Percentiles rank a stretch among this genome's conserved stretches.
These are phyloP conservation scores for Emydocephalus ijimae DNA, from an alignment of 2,113 vertebrate species.

Conservation along the genomic window DNA sequence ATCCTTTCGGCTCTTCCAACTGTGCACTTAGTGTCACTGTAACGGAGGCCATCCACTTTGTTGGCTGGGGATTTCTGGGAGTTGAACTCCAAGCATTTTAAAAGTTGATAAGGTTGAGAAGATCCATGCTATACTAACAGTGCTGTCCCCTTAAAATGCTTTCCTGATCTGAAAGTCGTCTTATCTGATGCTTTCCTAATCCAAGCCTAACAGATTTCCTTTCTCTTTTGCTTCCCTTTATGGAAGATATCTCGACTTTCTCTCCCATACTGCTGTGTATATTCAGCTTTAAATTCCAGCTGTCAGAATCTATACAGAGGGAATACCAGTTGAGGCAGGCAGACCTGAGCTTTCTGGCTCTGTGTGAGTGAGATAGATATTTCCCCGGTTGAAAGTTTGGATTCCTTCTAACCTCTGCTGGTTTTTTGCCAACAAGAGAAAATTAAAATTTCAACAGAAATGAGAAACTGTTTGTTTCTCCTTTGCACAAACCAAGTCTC, in stretches of 20 bases:
- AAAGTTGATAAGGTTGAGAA: background rate
- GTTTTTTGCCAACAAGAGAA: background rate
- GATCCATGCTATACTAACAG: background rate
- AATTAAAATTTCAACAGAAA: background rate
- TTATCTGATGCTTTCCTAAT: background rate
- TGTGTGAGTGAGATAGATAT: background rate
- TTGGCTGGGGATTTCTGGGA: background rate
- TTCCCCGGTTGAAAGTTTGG: background rate
- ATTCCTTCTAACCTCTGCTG: background rate
- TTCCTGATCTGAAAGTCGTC: background rate
- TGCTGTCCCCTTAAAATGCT: background rate
- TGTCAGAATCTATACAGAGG: background rate
- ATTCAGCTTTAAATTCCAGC: background rate
- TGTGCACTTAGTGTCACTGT: background rate
- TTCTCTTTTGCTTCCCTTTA: background rate
- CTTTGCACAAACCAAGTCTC: background rate
- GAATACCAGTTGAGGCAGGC: background rate
- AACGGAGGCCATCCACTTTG: background rate
- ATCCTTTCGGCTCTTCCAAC: background rate
- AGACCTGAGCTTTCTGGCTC: background rate
- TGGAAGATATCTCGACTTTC: background rate
- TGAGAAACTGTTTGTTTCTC: background rate
- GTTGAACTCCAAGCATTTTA: background rate
- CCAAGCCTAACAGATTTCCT: background rate
- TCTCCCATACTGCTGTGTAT: background rate